Base-by-base conservation (phyloP, 2,797 vertebrate species). In the Myiotriccus ornatus region DNA sequence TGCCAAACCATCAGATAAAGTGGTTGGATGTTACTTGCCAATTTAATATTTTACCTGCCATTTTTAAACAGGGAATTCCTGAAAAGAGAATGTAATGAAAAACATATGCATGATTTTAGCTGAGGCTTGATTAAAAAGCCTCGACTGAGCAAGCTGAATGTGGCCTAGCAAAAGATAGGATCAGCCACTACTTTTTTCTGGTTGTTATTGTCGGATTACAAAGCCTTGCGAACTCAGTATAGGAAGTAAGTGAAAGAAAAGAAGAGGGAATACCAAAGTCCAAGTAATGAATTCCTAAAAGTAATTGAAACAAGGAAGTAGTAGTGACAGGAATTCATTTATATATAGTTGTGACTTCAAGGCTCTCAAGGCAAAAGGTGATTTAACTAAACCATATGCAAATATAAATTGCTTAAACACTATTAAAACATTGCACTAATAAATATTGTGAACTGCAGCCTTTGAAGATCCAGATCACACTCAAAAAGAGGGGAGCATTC, bases 301-400 rank as follows among this genome's bases (percentile, higher is more conserved):
- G 77, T 91, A 94, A 85, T 68, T 96, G 90, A 94, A 97, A 97
- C 47, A 93, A 95, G 95, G 92, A 97, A 97, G 84, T 85, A 92
- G 83, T 91, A 37, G 25, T 81, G 86, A 80, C 68, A 93, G 94
- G 85, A 81, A 95, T 95, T 96, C 3, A 14, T 90, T 90, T 89
- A 43, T 55, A 57, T 4, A 35, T 44, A 89, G 44, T 57, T 78
- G 43, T 76, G 76, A 55, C 89, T 94, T 95, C 14, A 7, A 96
- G 62, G 44, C 59, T 89, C 5, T 3, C 83, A 86, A 89, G 65
- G 88, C 96, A 97, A 96, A 95, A 94, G 62, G 59, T 77, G 59
- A 74, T 89, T 95, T 95, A 91, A 82, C 43, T 56, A 57, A 95
- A 94, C n/a, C 37, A 82, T 90, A 87, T 88, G 84, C 74, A 82